Evolutionary conservation across 2,113 vertebrate genomes (phyloP).

Genomic region (Ia io): DNA sequence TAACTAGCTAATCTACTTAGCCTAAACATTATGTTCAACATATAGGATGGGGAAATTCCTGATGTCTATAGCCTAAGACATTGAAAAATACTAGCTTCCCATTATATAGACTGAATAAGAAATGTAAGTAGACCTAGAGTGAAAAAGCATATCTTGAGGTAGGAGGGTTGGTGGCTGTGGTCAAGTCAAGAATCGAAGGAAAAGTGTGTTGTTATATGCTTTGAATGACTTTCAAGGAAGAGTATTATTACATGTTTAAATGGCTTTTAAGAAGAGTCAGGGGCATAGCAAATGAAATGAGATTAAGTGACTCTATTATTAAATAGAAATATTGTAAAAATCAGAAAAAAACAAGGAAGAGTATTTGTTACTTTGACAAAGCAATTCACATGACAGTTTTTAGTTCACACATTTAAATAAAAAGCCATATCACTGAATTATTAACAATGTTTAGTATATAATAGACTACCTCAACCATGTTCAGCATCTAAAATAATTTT

Average conservation of each 20-base stretch:
- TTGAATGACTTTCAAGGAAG: not conserved
- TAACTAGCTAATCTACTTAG: not conserved
- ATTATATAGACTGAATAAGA: not conserved
- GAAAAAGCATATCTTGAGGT: not conserved
- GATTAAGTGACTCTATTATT: not conserved
- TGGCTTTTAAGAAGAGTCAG: not conserved
- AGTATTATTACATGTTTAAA: not conserved
- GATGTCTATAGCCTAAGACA: not conserved
- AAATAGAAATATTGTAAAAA: slow-evolving; percentile 10
- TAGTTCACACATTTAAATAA: slow-evolving; percentile 37
- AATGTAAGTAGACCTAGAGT: not conserved
- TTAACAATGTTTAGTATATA: not conserved
- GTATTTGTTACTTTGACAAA: slow-evolving; percentile 26
- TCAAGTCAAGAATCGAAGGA: not conserved
- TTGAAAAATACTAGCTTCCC: not conserved
- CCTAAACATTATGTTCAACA: not conserved
- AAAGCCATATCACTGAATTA: not conserved
- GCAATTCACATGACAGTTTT: slow-evolving; percentile 9
- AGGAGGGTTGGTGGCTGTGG: not conserved
- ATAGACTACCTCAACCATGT: not conserved
- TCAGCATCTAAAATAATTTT: not conserved
- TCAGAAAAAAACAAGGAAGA: slow-evolving; percentile 17
- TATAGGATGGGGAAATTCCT: not conserved
- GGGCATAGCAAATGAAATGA: not conserved
- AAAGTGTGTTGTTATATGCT: not conserved